These are phyloP conservation scores for Zonitis immaculata DNA, from an alignment of 2,888 invertebrate species.

Conservation along the genomic window DNA sequence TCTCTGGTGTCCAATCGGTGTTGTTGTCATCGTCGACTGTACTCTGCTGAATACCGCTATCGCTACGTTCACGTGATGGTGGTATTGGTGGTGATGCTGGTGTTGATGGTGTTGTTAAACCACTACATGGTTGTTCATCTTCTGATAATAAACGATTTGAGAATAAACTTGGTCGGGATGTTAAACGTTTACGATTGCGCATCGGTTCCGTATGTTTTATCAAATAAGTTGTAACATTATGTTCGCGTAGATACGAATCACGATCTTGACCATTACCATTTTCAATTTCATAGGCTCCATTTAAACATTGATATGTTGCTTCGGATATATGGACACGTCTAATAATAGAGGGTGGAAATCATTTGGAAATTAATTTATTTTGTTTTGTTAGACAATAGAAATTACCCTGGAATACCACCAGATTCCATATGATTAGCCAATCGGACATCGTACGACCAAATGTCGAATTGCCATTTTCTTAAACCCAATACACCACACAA, in stretches of 20 bases:
- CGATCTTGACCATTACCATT: slow-evolving; percentile 82
- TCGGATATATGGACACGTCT: slow-evolving; percentile 96
- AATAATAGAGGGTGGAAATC: no score
- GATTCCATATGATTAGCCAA: slow-evolving; percentile 97
- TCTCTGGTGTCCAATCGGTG: slow-evolving; percentile 86
- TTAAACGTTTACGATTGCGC: slow-evolving; percentile 51
- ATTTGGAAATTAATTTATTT: neutral
- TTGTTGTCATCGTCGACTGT: slow-evolving; percentile 72
- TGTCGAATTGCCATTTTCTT: slow-evolving; percentile 90
- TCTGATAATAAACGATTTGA: slow-evolving; percentile 47
- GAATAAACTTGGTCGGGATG: slow-evolving; percentile 51
- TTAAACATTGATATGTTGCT: slow-evolving; percentile 78
- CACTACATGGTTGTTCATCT: slow-evolving; percentile 38
- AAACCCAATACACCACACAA: slow-evolving; percentile 93
- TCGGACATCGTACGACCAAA: slow-evolving; percentile 93
- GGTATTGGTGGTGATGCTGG: slow-evolving; percentile 34
- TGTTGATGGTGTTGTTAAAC: slow-evolving; percentile 41
- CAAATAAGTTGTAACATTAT: slow-evolving; percentile 82
- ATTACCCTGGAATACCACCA: slow-evolving; percentile 92
- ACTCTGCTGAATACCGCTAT: slow-evolving; percentile 47
- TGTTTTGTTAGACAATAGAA: slow-evolving; percentile 7
- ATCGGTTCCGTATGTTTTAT: slow-evolving; percentile 78
- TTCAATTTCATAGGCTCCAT: slow-evolving; percentile 89
- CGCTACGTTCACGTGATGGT: slow-evolving; percentile 42
- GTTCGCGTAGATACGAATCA: slow-evolving; percentile 78